A percentile compares a stretch with the other conserved stretches of the same genome.
These are phyloP conservation scores for Corythaeola cristata DNA, from an alignment of 2,113 vertebrate genomes.

Conservation along the genomic window DNA sequence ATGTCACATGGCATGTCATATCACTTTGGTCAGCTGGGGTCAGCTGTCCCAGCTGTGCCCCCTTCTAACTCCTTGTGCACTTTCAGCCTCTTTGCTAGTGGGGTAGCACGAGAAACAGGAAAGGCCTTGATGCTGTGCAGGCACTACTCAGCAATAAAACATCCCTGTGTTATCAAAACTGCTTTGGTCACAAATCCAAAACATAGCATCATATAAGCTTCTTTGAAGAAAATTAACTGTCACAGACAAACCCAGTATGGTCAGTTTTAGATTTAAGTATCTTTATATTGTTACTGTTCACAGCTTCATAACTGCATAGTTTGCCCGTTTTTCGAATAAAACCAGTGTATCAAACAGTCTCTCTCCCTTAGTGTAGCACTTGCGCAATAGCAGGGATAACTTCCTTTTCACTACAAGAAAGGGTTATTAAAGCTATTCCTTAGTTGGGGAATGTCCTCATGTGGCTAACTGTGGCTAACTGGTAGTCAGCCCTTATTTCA, in stretches of 20 bases:
- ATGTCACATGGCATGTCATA: background rate
- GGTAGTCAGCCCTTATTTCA: background rate
- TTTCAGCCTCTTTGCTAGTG: background rate
- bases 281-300: background rate
- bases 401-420: background rate
- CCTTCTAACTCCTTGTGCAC: background rate
- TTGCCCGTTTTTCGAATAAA: background rate
- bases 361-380: background rate
- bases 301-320: background rate
- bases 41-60: background rate
- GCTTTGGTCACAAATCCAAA: background rate
- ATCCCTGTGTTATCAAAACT: background rate
- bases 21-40: background rate
- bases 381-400: background rate
- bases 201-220: background rate
- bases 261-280: background rate
- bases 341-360: background rate
- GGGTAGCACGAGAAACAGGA: background rate
- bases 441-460: background rate
- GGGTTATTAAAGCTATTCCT: background rate
- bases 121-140: too few relatives aligned
- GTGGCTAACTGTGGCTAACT: background rate
- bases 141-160: background rate
- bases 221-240: background rate
- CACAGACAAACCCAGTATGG: accelerated